Evolutionary conservation across 2,797 vertebrate genomes (phyloP).

Genomic region (Pangasius sanitwongsei): DNA sequence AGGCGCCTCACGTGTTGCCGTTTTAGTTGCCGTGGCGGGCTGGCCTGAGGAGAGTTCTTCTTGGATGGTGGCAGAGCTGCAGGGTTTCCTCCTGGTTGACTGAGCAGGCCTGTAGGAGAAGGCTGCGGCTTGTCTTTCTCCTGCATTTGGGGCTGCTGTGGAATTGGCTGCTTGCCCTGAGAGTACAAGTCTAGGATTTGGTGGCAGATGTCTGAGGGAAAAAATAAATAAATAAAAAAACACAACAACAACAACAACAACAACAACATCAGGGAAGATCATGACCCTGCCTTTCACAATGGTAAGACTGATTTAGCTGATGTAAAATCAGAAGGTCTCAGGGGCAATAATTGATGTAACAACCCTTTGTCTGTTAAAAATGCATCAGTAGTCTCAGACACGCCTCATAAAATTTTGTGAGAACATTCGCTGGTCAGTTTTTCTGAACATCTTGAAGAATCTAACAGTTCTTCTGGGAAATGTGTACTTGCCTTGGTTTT

Average conservation of each 20-base stretch:
- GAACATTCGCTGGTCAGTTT: neutral
- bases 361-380: neutral
- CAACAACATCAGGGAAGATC: neutral
- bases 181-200: slow-evolving; percentile 98
- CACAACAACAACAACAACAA: no score
- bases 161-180: slow-evolving; percentile 96
- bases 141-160: slow-evolving; percentile 84
- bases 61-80: slow-evolving; percentile 79
- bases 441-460: neutral
- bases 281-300: neutral
- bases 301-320: neutral
- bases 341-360: neutral
- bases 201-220: slow-evolving; percentile 89
- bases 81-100: slow-evolving; percentile 63
- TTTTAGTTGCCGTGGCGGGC: slow-evolving; percentile 88
- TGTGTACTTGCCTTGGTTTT: neutral
- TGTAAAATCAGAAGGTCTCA: neutral
- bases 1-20: slow-evolving; percentile 83
- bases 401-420: neutral
- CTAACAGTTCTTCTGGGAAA: neutral
- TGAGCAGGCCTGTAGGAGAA: slow-evolving; percentile 64
- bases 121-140: slow-evolving; percentile 76
- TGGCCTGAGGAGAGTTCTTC: slow-evolving; percentile 91
- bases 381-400: no score
- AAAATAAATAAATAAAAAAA: no score